phyloP scores from a whole-genome alignment of 1,140 invertebrate genomes.

The Chironomus striatipennis region DNA sequence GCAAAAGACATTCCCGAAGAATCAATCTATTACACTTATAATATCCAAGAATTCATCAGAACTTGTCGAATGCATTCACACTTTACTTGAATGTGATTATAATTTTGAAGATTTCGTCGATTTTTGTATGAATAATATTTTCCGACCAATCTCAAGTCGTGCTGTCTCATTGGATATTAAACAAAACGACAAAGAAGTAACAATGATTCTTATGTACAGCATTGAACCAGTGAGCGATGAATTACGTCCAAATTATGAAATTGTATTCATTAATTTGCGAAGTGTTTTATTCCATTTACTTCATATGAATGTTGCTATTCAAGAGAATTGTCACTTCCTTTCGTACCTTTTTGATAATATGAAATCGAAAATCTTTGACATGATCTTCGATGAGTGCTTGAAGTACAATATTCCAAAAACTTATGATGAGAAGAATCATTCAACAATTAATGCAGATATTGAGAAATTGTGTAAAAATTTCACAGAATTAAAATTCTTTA shows the following conservation, averaged over 20 bases:
- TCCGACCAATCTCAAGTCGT: constrained; percentile 34
- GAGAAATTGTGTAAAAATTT: constrained; percentile 58
- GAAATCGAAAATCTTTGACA: constrained; percentile 51
- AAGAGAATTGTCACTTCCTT: constrained; percentile 32
- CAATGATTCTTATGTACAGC: constrained; percentile 34
- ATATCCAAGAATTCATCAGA: constrained; percentile 34
- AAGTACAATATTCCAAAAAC: constrained; percentile 64
- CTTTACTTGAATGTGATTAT: constrained; percentile 36
- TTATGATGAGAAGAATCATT: constrained; percentile 57
- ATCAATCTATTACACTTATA: constrained; percentile 34
- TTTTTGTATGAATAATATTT: constrained; percentile 36
- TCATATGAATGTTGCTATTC: constrained; percentile 51
- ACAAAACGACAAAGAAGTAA: neutral
- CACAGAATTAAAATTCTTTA: constrained; percentile 48
- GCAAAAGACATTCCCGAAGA: constrained; percentile 35
- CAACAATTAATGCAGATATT: constrained; percentile 52
- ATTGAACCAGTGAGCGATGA: constrained; percentile 29
- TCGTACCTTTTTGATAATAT: constrained; percentile 37
- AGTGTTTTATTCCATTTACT: constrained; percentile 50
- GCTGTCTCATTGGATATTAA: constrained; percentile 34
- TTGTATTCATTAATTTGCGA: constrained; percentile 52
- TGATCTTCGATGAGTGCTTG: constrained; percentile 65
- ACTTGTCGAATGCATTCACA: constrained; percentile 35
- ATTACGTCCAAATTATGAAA: constrained; percentile 42
- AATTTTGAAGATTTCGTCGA: constrained; percentile 32